Base-by-base conservation (phyloP, 2,888 invertebrate species). In the Drosophila kuntzei region DNA sequence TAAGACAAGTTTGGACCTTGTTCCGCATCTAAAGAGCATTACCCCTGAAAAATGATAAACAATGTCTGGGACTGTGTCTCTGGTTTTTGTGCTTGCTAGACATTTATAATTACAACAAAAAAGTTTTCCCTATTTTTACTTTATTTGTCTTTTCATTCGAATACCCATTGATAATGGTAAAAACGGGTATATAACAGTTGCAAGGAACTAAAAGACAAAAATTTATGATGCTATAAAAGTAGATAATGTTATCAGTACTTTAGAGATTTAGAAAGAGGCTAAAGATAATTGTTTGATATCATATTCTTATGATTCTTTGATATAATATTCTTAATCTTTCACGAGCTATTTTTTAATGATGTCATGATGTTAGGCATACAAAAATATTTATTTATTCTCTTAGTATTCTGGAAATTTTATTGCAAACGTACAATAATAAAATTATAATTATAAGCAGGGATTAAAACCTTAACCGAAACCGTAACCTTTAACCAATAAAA, bases 81-180 rank as follows among this genome's bases (percentile, higher is more conserved):
- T 64, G 51, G 43, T 32, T 29, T 16, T 58, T 54, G 58, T 58
- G 46, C 68, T 58, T 69, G 69, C 69, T 57, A 80, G 87, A 89
- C 84, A 74, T 63, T 83, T 76, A 83, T 88, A 88, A 88, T 85
- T 83, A 87, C 79, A 84, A 70, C 76, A 77, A 72, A 69, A 63
- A 76, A 75, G 50, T 70, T 50, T 58, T 63, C 44, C 49, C 63
- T 63, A 49, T 62, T 65, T 65, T 65, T 65, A 68, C 49, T 83
- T 32, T 64, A 25, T 34, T 47, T 59, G 36, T 29, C 59, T 57
- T 47, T 46, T 41, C 12, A 34, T 43, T 59, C 29, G 25, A 14
- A 49, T 59, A 37, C 61, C 25, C 46, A 16, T n/a, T 32, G 5
- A 11, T 20, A 16, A 8, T 16, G n/a, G 8, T n/a, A 3, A 22